Evolutionary conservation across 2,113 vertebrate genomes (phyloP).

Genomic region (Hepsetus odoe): DNA sequence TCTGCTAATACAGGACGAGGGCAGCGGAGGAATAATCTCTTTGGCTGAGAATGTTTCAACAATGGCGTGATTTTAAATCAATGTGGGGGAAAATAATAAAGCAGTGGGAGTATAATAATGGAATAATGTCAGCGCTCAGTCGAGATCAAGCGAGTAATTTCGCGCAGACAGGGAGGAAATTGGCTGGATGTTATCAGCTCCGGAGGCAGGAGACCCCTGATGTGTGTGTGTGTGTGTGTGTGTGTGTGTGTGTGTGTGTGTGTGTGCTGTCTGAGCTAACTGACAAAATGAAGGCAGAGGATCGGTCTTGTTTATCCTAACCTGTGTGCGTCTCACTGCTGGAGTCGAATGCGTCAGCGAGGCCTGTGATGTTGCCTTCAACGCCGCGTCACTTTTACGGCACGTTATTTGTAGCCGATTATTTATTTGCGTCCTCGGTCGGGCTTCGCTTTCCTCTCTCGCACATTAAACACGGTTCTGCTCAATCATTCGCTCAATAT

Average conservation of each 20-base stretch:
- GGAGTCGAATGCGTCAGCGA: slow-evolving; percentile 68
- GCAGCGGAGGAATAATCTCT: slow-evolving; percentile 25
- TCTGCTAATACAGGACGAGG: background rate
- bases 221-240: slow-evolving; percentile 53
- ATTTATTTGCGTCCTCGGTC: slow-evolving; percentile 60
- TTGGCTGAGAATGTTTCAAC: background rate
- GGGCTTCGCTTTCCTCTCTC: background rate
- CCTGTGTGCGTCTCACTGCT: slow-evolving; percentile 43
- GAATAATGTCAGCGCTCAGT: slow-evolving; percentile 19
- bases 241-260: slow-evolving; percentile 62
- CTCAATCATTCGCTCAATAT: slow-evolving; percentile 12
- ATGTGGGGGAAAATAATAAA: slow-evolving; percentile 42
- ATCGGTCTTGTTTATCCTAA: slow-evolving; percentile 52
- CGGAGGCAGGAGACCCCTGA: slow-evolving; percentile 58
- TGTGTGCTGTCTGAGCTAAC: slow-evolving; percentile 67
- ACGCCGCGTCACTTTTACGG: slow-evolving; percentile 58
- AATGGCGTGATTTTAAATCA: slow-evolving; percentile 12
- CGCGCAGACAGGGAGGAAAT: slow-evolving; percentile 67
- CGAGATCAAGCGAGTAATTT: slow-evolving; percentile 46
- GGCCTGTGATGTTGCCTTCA: slow-evolving; percentile 68
- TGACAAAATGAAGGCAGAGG: slow-evolving; percentile 64
- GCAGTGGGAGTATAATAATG: slow-evolving; percentile 36
- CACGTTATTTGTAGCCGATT: slow-evolving; percentile 56
- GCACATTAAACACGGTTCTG: background rate
- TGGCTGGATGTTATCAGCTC: slow-evolving; percentile 71